These are phyloP conservation scores for Glossophaga mutica DNA, from an alignment of 2,797 vertebrate species.

Conservation along the genomic window DNA sequence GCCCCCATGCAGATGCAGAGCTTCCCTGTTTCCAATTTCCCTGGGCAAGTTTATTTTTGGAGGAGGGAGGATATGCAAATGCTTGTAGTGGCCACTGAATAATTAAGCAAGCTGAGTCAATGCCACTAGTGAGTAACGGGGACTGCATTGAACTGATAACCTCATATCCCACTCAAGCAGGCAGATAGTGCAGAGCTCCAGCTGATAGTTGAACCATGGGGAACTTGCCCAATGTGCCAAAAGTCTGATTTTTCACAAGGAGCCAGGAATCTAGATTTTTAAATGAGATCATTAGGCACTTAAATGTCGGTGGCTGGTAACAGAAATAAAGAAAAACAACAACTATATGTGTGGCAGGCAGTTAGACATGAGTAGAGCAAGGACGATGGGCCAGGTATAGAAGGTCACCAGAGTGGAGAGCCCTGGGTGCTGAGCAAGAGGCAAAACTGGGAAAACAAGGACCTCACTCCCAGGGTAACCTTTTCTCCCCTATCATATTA, in stretches of 20 bases:
- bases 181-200: not conserved
- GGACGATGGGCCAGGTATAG: not conserved
- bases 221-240: not conserved
- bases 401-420: not conserved
- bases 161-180: accelerated
- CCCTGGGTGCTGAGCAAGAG: not conserved
- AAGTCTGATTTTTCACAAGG: not conserved
- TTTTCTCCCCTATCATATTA: not conserved
- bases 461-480: not conserved
- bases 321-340: not conserved
- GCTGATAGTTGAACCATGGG: accelerated
- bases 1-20: not conserved
- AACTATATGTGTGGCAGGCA: not conserved
- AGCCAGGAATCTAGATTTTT: not conserved
- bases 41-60: not conserved
- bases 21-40: not conserved
- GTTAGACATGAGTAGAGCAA: not conserved
- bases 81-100: not conserved
- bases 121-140: not conserved
- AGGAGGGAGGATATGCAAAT: not conserved
- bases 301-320: not conserved
- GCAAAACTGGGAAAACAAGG: not conserved
- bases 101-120: not conserved
- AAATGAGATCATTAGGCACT: not conserved
- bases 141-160: not conserved